Conservation (phyloP, 2,113 vertebrate genomes). For the Hippopotamus amphibius region DNA sequence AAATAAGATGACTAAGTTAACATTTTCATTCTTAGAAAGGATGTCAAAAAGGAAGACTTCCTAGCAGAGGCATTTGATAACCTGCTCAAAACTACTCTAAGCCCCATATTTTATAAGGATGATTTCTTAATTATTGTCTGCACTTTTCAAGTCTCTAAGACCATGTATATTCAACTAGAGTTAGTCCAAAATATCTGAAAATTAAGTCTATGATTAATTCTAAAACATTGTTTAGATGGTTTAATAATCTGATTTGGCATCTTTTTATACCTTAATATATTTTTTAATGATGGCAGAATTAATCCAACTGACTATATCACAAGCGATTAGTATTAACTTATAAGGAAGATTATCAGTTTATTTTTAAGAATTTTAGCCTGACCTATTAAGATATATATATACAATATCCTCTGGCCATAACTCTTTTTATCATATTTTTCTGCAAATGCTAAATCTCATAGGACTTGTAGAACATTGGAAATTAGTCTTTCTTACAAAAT, state of each 20-base stretch:
- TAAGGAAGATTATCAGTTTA: constrained; percentile 8
- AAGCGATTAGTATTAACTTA: constrained; percentile 52
- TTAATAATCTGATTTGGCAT: not conserved
- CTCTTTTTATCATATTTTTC: constrained; percentile 19
- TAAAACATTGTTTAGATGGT: not conserved
- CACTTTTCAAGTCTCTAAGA: not conserved
- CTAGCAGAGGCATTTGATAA: not conserved
- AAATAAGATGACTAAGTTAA: constrained; percentile 52
- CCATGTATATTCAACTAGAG: not conserved
- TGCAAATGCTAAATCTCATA: not conserved
- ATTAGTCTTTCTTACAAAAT: constrained; percentile 39
- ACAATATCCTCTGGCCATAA: not conserved
- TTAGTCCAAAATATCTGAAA: constrained; percentile 36
- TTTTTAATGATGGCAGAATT: not conserved
- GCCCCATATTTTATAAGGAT: not conserved
- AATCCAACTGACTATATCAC: constrained; percentile 28
- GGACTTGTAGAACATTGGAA: not conserved
- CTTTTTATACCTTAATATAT: not conserved
- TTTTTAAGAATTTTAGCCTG: constrained; percentile 33
- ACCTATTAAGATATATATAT: constrained; percentile 12
- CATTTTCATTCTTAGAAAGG: constrained; percentile 27
- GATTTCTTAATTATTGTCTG: constrained; percentile 21
- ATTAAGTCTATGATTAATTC: constrained; percentile 54
- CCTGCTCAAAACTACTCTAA: constrained; percentile 1
- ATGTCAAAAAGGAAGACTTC: not conserved